Evolutionary conservation across 1,140 invertebrate genomes (phyloP).

Genomic region (Ceratina australensis): DNA sequence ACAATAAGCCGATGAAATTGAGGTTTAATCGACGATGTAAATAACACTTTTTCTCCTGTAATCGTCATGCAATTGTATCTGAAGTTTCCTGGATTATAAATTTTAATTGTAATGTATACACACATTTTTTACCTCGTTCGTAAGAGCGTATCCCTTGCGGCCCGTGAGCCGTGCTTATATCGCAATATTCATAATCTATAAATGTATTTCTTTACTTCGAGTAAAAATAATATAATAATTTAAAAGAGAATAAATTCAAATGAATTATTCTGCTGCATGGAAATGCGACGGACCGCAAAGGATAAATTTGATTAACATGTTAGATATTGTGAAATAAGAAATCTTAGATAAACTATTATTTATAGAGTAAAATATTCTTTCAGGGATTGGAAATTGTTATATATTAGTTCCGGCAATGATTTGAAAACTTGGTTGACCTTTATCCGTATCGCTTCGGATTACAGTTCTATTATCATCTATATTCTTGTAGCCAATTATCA

Average conservation of each 20-base stretch:
- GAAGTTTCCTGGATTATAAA: conserved; percentile 26
- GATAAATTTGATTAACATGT: neutral
- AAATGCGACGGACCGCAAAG: neutral
- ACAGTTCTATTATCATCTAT: no score
- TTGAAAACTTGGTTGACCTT: neutral
- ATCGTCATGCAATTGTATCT: neutral
- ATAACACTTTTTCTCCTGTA: conserved; percentile 28
- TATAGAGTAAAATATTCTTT: neutral
- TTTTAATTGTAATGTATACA: conserved; percentile 25
- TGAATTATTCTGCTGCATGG: neutral
- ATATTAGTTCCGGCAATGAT: neutral
- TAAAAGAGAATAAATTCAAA: neutral
- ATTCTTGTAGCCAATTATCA: no score
- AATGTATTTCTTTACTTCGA: neutral
- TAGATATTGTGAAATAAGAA: neutral
- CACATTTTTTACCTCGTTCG: conserved; percentile 17
- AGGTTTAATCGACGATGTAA: conserved; percentile 31
- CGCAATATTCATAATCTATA: no score
- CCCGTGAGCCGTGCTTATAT: neutral
- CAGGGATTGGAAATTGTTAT: neutral
- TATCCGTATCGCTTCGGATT: no score
- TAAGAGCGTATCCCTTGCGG: conserved; percentile 10
- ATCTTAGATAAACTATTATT: neutral
- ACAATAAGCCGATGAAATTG: conserved; percentile 15
- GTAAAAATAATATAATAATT: neutral